These are phyloP conservation scores for Neodontobutis hainanensis DNA, from an alignment of 2,113 vertebrate species.

Conservation along the genomic window DNA sequence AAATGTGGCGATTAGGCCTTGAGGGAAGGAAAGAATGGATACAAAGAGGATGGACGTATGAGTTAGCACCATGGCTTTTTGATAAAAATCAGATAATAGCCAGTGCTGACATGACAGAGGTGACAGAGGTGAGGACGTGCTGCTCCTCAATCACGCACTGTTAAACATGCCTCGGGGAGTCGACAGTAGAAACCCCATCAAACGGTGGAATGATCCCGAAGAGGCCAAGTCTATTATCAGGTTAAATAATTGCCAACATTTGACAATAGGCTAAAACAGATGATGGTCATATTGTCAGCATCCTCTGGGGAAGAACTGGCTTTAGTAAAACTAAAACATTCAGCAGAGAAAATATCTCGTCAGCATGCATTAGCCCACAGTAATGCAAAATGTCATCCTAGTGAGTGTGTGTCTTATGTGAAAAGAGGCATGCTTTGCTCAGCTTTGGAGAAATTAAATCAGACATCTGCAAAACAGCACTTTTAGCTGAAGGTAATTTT, in stretches of 20 bases:
- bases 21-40: not conserved
- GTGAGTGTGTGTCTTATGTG: not conserved
- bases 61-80: not conserved
- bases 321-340: constrained; percentile 6
- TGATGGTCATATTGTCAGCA: constrained; percentile 8
- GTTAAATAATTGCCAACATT: constrained; percentile 14
- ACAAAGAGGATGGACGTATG: not conserved
- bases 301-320: constrained; percentile 3
- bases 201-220: not conserved
- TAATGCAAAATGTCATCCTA: constrained; percentile 5
- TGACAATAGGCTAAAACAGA: constrained; percentile 5
- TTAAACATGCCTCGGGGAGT: constrained; percentile 14
- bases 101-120: constrained; percentile 12
- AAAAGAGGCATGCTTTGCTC: not conserved
- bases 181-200: constrained; percentile 28
- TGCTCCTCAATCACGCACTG: constrained; percentile 24
- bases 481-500: not conserved
- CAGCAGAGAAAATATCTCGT: constrained; percentile 27
- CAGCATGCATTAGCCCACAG: constrained; percentile 17
- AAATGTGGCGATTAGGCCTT: not conserved
- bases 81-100: constrained; percentile 18
- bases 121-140: constrained; percentile 46
- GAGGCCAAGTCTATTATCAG: constrained; percentile 29
- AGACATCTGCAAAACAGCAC: not conserved
- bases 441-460: not conserved